Base-by-base conservation (phyloP, 2,797 vertebrate genomes). In the Arnoldichthys spilopterus region DNA sequence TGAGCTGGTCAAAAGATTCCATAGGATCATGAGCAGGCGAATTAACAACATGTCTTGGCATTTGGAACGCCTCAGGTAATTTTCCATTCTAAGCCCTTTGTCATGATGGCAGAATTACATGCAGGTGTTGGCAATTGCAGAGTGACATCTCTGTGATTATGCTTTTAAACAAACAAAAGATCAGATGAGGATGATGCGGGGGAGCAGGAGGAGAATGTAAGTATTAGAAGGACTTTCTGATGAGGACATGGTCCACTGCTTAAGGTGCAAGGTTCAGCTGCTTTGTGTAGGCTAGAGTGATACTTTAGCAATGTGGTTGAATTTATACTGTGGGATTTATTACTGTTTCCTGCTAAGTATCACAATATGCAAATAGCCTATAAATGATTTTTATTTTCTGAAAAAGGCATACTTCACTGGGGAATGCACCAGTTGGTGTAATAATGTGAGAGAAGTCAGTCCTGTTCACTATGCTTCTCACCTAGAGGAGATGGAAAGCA, bases 131-230 rank as follows among this genome's bases (percentile, higher is more conserved):
- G 28, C 47, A 70, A 63, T 76, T 32, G 71, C 43, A 45, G 62
- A 79, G 69, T 51, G 30, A 76, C 74, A 81, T 83, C 74, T 66
- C 69, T 62, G 79, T 81, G 77, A 85, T 83, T 83, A 85, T 69
- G 75, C 82, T 68, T 78, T 76, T 77, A 61, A 74, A 77, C 74
- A 82, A 82, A 82, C 80, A 75, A 74, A 81, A 75, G 72, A 81
- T 71, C 78, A 71, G 72, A 34, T 59, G 56, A 70, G 49, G 53
- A 59, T 66, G 62, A 24, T 54, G 66, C 49, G 54, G 58, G 30
- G 51, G 45, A 59, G 78, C 37, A 32, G 66, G 37, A 79, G 51
- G 22, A 51, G 26, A 15, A 74, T 47, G 51, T 66, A 37, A 40
- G 64, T 49, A 49, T 51, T 5, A 32, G 37, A 22, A 11, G 13